A percentile compares a stretch with the other conserved stretches of the same genome.
These are phyloP conservation scores for Sinohyriopsis cumingii DNA, from an alignment of 2,888 invertebrate species.

Conservation along the genomic window DNA sequence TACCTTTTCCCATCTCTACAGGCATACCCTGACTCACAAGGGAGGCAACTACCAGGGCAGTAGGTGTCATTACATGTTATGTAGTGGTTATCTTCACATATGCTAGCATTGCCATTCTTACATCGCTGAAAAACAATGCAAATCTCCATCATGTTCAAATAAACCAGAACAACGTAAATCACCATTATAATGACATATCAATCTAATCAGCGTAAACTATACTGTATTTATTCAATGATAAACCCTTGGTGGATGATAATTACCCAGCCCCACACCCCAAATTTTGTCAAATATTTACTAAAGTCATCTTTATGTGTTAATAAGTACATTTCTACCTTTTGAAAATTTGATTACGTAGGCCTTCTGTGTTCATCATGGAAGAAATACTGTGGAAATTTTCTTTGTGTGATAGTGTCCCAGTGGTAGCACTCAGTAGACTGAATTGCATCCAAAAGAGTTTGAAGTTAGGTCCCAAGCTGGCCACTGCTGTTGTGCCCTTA, in stretches of 20 bases:
- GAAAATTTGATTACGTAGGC: not conserved
- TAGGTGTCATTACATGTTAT: slow-evolving; percentile 41
- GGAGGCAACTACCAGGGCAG: slow-evolving; percentile 45
- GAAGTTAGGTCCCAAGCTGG: no score
- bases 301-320: no score
- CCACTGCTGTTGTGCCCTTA: no score
- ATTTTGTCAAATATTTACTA: no score
- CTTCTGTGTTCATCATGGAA: not conserved
- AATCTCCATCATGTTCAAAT: no score
- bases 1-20: slow-evolving; percentile 49
- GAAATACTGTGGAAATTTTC: not conserved
- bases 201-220: no score
- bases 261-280: no score
- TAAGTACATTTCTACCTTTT: no score
- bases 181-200: no score
- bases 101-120: slow-evolving; percentile 45
- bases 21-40: slow-evolving; percentile 54
- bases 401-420: not conserved
- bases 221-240: no score
- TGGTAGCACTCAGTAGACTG: not conserved
- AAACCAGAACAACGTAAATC: no score
- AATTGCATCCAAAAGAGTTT: not conserved
- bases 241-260: no score
- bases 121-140: slow-evolving; percentile 18
- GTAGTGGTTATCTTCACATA: slow-evolving; percentile 43